A percentile compares a stretch with the other conserved stretches of the same genome.
Evolutionary conservation across 2,888 invertebrate genomes (phyloP).

Genomic region (Rosalia funebris): DNA sequence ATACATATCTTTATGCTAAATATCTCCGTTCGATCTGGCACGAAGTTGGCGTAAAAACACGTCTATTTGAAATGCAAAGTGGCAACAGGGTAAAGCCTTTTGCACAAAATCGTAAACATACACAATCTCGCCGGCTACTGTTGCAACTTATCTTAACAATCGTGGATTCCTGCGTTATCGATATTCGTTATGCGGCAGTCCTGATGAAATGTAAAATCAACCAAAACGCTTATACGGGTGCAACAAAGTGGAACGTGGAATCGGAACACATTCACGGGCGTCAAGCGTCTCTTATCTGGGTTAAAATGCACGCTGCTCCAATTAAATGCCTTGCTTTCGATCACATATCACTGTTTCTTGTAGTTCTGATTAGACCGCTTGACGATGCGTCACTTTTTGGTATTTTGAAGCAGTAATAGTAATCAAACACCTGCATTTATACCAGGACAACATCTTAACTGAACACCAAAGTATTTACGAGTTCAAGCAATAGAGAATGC

Average conservation of each 20-base stretch:
- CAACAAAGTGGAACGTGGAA: constrained; percentile 1
- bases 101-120: constrained; percentile 59
- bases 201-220: constrained; percentile 42
- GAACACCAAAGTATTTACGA: too few species aligned
- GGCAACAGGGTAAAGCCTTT: constrained; percentile 53
- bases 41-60: constrained; percentile 61
- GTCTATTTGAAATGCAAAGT: constrained; percentile 62
- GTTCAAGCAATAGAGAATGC: too few species aligned
- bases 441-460: too few species aligned
- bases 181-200: constrained; percentile 41
- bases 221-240: constrained; percentile 28
- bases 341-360: not conserved
- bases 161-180: constrained; percentile 59
- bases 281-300: not conserved
- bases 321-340: not conserved
- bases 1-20: constrained; percentile 61
- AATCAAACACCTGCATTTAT: too few species aligned
- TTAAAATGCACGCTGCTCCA: not conserved
- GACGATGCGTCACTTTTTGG: too few species aligned
- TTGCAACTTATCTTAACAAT: constrained; percentile 57
- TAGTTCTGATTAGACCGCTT: too few species aligned
- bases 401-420: too few species aligned
- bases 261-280: not conserved
- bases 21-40: constrained; percentile 61
- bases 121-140: constrained; percentile 56